phyloP scores from a whole-genome alignment of 1,140 invertebrate species.

The Eubasilissa regina region DNA sequence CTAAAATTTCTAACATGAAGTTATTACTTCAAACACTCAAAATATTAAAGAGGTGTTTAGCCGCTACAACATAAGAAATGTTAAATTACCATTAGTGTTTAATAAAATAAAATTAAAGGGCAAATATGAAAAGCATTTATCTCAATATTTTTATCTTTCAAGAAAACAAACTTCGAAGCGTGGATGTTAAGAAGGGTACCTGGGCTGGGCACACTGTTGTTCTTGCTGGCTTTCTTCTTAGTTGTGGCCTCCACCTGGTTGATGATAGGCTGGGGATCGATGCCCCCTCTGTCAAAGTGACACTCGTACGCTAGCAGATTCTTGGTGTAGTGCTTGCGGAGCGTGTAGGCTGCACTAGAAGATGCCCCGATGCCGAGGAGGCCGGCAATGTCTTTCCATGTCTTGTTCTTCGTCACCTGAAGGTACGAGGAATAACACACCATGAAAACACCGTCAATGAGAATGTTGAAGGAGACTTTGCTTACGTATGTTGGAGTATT shows the following conservation, averaged over 20 bases:
- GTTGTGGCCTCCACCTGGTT: constrained; percentile 92
- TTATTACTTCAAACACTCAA: too few relatives aligned
- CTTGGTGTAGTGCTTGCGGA: constrained; percentile 98
- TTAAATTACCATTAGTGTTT: too few relatives aligned
- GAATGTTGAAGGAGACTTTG: constrained; percentile 49
- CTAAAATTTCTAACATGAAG: too few relatives aligned
- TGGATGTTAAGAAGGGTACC: too few relatives aligned
- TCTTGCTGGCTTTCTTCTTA: constrained; percentile 90
- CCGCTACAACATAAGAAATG: too few relatives aligned
- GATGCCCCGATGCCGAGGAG: constrained; percentile 94
- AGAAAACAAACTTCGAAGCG: too few relatives aligned
- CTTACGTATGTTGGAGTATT: constrained; percentile 53
- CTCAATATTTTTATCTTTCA: too few relatives aligned
- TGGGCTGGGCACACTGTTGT: constrained; percentile 87
- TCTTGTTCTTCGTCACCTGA: constrained; percentile 97
- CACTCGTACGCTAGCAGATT: constrained; percentile 96
- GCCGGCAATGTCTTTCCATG: constrained; percentile 98
- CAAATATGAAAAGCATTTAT: too few relatives aligned
- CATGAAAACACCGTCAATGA: constrained; percentile 1
- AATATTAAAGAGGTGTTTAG: too few relatives aligned
- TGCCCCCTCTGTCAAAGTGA: constrained; percentile 95
- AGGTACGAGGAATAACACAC: constrained; percentile 47
- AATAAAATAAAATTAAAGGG: too few relatives aligned
- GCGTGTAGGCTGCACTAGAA: constrained; percentile 96
- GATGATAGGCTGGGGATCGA: constrained; percentile 95